Evolutionary conservation across 2,797 vertebrate genomes (phyloP).

Genomic region (Balearica regulorum): DNA sequence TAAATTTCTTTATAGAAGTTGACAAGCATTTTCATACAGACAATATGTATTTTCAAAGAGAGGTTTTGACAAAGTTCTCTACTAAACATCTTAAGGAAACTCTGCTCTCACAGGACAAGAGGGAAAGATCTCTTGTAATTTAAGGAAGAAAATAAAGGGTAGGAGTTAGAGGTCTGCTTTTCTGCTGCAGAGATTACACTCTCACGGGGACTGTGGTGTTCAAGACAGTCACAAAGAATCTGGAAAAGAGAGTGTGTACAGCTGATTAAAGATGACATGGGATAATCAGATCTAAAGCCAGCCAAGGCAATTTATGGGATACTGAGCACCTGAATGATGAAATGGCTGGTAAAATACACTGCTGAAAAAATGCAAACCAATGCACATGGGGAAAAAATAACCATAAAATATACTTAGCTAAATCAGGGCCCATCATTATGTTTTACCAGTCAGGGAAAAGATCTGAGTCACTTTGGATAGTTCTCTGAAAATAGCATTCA

Average conservation of each 20-base stretch:
- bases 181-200: neutral
- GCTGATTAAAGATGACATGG: neutral
- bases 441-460: neutral
- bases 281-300: neutral
- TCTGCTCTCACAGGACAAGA: neutral
- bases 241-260: neutral
- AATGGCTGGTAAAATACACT: neutral
- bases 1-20: neutral
- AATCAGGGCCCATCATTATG: neutral
- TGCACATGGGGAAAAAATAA: neutral
- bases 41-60: neutral
- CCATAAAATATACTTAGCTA: neutral
- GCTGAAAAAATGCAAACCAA: neutral
- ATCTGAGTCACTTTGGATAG: neutral
- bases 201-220: neutral
- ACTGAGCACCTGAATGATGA: neutral
- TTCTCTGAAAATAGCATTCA: neutral
- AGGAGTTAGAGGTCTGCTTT: neutral
- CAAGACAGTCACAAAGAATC: neutral
- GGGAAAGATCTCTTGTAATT: neutral
- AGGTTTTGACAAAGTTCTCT: neutral
- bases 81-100: neutral
- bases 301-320: neutral
- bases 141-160: neutral
- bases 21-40: neutral